Evolutionary conservation across 2,888 invertebrate genomes (phyloP).

Genomic region (Cheilosia vulpina): DNA sequence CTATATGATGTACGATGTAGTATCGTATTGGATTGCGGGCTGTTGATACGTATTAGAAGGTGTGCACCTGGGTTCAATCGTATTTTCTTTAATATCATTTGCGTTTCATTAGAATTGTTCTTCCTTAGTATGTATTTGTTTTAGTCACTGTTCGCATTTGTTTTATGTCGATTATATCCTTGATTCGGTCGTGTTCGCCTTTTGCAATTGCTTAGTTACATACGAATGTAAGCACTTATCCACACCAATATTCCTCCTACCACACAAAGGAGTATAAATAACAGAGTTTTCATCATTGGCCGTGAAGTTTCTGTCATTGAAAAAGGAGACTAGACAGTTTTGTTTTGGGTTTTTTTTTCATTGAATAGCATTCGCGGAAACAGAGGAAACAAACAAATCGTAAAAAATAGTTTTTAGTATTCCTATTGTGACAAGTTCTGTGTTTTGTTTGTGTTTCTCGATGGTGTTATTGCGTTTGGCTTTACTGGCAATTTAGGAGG

Average conservation of each 20-base stretch:
- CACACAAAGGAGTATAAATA: neutral
- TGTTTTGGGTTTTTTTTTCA: neutral
- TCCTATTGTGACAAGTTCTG: neutral
- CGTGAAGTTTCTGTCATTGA: slow-evolving; percentile 24
- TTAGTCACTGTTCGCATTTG: slow-evolving; percentile 3
- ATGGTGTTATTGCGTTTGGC: neutral
- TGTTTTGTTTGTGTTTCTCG: neutral
- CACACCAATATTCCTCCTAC: neutral
- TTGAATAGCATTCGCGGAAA: neutral
- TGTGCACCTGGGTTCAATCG: neutral
- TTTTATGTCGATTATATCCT: neutral
- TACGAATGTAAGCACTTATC: too few relatives aligned
- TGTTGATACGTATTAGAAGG: slow-evolving; percentile 13
- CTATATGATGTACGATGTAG: neutral
- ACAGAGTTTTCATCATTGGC: neutral
- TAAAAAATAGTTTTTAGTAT: neutral
- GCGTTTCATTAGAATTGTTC: neutral
- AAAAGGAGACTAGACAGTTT: neutral
- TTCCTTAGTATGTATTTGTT: neutral
- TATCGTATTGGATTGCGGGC: slow-evolving; percentile 6
- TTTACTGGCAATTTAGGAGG: neutral
- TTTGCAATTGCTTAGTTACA: neutral
- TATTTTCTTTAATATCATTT: slow-evolving; percentile 13
- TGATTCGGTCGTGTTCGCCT: neutral
- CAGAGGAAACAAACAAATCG: neutral